Evolutionary conservation across 1,140 invertebrate genomes (phyloP), one percentile per base, ranked within the genome.

Genomic region (Lithobius niger): DNA sequence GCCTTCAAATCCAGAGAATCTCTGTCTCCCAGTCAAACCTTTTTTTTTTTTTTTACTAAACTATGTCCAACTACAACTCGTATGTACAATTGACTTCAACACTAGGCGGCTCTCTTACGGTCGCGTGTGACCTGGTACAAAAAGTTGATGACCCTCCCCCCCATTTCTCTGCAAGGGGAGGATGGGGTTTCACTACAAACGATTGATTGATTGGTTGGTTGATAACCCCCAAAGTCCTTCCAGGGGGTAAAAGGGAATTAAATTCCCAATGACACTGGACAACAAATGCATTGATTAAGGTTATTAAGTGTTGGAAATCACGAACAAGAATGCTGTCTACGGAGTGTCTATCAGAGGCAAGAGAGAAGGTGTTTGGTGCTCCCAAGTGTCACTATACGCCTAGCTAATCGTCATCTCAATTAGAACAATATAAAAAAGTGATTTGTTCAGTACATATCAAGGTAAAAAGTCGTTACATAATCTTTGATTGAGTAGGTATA

Each of bases 261-360:
- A 13, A 10, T 21, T 15, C 22, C 15, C 15, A 6, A 47, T 18
- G 19, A 47, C 22, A 40, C 10, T 40, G 31, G 15, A 47, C 44
- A 47, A 47, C 22, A 47, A 18, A 47, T 47, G 44, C 44, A 47
- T 47, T 47, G 44, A 47, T 47, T 15, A 18, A 13, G 18, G 18
- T 13, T 10, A 40, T 13, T 40, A 40, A 13, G 31, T 13, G 18
- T 40, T 18, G 10, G 10, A 10, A 40, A 18, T 13, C 10, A 40
- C 31, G 18, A 10, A 40, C 31, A 13, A 40, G 31, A 40, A 18
- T 13, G 10, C 18, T 10, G 18, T 40, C 18, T 13, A 10, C 10
- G 31, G 10, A 13, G 31, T 40, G 31, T 40, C 18, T 10, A 40
- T 40, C 10, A 40, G 18, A 18, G 10, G 31, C 31, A 40, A 13